A percentile compares a stretch with the other conserved stretches of the same genome.
Conservation (phyloP, 1,140 invertebrate genomes). For the Gonioctena quinquepunctata region DNA sequence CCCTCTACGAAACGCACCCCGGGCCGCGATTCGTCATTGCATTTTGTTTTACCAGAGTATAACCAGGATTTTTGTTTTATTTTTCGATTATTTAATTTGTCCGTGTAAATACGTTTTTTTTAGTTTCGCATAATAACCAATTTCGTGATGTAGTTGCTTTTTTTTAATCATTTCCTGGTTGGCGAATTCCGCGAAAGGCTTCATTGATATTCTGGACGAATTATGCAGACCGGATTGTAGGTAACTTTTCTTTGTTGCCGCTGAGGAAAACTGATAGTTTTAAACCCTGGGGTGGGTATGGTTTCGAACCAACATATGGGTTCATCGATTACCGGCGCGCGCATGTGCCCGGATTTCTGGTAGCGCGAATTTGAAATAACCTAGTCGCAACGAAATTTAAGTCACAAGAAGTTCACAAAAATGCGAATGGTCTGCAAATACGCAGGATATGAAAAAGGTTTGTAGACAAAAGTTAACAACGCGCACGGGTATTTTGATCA, state of each 20-base stretch:
- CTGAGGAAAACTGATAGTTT: slow-evolving; percentile 32
- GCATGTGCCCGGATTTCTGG: slow-evolving; percentile 22
- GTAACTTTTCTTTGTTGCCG: slow-evolving; percentile 27
- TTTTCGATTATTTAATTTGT: neutral
- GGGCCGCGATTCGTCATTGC: slow-evolving; percentile 41
- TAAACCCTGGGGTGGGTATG: slow-evolving; percentile 37
- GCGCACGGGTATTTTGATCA: too few relatives aligned
- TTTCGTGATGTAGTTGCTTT: neutral
- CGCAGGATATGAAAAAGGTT: too few relatives aligned
- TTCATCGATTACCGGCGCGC: slow-evolving; percentile 33
- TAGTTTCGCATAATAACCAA: neutral
- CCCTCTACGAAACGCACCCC: slow-evolving; percentile 42
- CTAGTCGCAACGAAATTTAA: too few relatives aligned
- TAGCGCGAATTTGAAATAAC: slow-evolving; percentile 36
- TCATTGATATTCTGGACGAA: neutral
- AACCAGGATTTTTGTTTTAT: slow-evolving; percentile 1
- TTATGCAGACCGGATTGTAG: neutral
- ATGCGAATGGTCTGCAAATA: too few relatives aligned
- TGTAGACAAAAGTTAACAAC: too few relatives aligned
- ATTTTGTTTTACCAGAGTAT: slow-evolving; percentile 34
- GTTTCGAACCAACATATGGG: slow-evolving; percentile 35
- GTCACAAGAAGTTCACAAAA: too few relatives aligned
- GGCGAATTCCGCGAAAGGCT: neutral
- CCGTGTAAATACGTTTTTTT: neutral
- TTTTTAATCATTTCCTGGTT: too few relatives aligned